These are phyloP conservation scores for Helicoverpa assulta DNA, from an alignment of 2,888 invertebrate genomes.

Conservation along the genomic window DNA sequence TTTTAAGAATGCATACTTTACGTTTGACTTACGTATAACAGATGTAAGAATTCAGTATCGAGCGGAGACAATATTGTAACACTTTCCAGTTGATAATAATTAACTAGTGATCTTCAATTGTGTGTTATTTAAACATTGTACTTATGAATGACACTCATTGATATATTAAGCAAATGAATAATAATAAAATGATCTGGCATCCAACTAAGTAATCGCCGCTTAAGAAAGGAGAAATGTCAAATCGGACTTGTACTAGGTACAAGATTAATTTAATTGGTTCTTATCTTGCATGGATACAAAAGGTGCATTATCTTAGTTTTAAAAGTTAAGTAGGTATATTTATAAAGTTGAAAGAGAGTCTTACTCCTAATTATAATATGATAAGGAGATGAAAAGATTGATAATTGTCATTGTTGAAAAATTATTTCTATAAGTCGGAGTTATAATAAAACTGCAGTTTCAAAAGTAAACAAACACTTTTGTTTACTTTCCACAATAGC, in stretches of 20 bases:
- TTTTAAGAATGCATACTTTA: too few relatives aligned
- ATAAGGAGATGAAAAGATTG: too few relatives aligned
- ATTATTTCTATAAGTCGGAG: neutral
- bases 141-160: neutral
- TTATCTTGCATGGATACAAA: too few relatives aligned
- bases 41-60: too few relatives aligned
- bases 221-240: neutral
- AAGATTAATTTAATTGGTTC: neutral
- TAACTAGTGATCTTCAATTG: neutral
- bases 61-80: neutral
- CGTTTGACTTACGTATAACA: too few relatives aligned
- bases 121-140: neutral
- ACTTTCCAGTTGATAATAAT: neutral
- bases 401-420: too few relatives aligned
- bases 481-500: too few relatives aligned
- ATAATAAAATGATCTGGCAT: neutral
- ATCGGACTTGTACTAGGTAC: neutral
- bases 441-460: neutral
- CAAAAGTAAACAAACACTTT: neutral
- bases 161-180: neutral
- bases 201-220: neutral
- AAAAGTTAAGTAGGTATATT: too few relatives aligned
- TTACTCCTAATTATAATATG: too few relatives aligned
- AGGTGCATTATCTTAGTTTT: too few relatives aligned
- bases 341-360: too few relatives aligned